These are phyloP conservation scores for Elysia chlorotica DNA, from an alignment of 1,140 invertebrate species.

Conservation along the genomic window DNA sequence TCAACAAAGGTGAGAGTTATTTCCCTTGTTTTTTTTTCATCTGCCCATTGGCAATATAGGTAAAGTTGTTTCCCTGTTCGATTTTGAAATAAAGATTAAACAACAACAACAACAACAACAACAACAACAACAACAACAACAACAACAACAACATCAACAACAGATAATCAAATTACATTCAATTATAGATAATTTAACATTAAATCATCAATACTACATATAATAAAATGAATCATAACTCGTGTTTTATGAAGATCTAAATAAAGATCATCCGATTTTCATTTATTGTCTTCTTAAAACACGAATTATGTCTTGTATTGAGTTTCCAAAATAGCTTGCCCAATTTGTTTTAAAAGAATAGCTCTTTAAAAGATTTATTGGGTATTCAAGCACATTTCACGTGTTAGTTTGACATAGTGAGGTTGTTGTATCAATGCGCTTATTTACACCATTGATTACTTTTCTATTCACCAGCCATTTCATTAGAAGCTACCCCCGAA, in stretches of 20 bases:
- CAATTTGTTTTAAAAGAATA: neutral
- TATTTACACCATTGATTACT: too few species aligned
- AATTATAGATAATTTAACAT: too few species aligned
- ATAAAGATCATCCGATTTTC: too few species aligned
- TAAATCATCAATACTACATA: too few species aligned
- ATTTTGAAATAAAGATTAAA: neutral
- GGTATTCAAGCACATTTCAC: neutral
- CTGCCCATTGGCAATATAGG: neutral
- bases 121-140: neutral
- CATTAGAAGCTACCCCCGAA: neutral
- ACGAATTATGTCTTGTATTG: too few species aligned
- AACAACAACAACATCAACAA: neutral
- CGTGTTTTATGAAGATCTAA: too few species aligned
- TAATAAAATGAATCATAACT: too few species aligned
- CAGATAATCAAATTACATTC: neutral
- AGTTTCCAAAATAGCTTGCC: too few species aligned
- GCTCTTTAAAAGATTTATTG: neutral
- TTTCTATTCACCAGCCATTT: neutral
- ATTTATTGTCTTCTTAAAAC: too few species aligned
- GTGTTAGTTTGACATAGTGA: neutral
- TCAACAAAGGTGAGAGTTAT: slow-evolving; percentile 33
- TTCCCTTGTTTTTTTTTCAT: neutral
- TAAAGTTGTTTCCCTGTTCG: neutral
- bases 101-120: too few species aligned
- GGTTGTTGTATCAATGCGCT: too few species aligned